These are phyloP conservation scores for Eurypyga helias DNA, from an alignment of 2,113 vertebrate species.

Conservation along the genomic window DNA sequence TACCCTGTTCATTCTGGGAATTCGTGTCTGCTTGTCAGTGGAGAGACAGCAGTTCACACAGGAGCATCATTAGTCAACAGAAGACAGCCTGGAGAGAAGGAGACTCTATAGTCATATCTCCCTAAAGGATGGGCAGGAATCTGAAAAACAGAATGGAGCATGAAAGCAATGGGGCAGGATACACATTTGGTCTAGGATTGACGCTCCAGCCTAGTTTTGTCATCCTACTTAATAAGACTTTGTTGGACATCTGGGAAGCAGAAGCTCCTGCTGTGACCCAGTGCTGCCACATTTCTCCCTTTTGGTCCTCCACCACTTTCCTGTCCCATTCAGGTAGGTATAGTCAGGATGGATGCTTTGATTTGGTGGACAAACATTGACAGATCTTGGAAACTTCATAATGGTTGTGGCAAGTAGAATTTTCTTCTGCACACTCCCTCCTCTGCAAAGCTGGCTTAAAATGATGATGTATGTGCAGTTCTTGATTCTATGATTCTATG, in stretches of 20 bases:
- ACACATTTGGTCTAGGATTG: background rate
- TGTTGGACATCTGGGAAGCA: background rate
- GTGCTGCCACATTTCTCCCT: background rate
- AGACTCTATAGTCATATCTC: background rate
- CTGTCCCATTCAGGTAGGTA: background rate
- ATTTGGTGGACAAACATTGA: background rate
- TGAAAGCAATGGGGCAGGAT: background rate
- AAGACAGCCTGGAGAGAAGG: background rate
- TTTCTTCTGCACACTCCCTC: background rate
- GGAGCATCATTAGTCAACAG: background rate
- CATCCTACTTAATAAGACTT: background rate
- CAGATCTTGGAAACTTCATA: background rate
- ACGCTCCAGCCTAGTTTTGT: background rate
- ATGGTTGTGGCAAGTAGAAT: background rate
- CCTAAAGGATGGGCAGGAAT: background rate
- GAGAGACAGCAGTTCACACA: background rate
- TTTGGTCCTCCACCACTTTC: background rate
- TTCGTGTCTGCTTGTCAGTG: background rate
- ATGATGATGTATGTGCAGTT: background rate
- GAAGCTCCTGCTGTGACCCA: background rate
- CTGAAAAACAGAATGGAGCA: background rate
- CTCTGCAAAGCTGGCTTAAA: background rate
- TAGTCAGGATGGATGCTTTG: background rate
- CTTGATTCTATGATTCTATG: no score
- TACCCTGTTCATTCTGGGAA: background rate